Percentiles rank a stretch among this genome's conserved stretches.
Evolutionary conservation across 1,140 invertebrate species (phyloP).

Genomic region (Zaprionus vittiger): DNA sequence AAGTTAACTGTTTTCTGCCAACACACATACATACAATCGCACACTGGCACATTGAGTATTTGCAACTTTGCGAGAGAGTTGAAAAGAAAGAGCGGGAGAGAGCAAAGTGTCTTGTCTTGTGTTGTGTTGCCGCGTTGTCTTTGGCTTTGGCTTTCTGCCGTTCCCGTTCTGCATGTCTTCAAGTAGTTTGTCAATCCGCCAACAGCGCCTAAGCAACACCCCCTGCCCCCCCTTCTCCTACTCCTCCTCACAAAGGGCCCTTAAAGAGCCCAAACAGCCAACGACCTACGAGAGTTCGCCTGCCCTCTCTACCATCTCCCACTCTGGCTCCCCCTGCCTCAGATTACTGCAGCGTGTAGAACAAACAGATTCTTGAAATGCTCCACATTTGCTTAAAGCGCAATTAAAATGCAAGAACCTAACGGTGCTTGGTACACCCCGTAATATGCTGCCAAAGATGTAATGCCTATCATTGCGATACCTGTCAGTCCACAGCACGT

Average conservation of each 20-base stretch:
- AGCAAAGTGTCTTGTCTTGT: slow-evolving; percentile 28
- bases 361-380: slow-evolving; percentile 34
- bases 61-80: slow-evolving; percentile 51
- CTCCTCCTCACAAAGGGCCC: not conserved
- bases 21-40: slow-evolving; percentile 39
- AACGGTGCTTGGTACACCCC: slow-evolving; percentile 26
- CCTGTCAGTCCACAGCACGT: not conserved
- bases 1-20: slow-evolving; percentile 65
- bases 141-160: slow-evolving; percentile 28
- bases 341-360: slow-evolving; percentile 12
- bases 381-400: slow-evolving; percentile 43
- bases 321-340: not conserved
- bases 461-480: slow-evolving; percentile 31
- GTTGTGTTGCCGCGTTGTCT: slow-evolving; percentile 11
- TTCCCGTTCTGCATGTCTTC: slow-evolving; percentile 44
- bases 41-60: slow-evolving; percentile 59
- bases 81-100: slow-evolving; percentile 21
- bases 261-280: slow-evolving; percentile 26
- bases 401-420: slow-evolving; percentile 51
- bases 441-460: slow-evolving; percentile 30
- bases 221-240: not conserved
- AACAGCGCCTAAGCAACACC: slow-evolving; percentile 3
- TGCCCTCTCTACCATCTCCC: not conserved
- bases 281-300: slow-evolving; percentile 31
- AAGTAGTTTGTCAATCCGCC: slow-evolving; percentile 49